phyloP scores from a whole-genome alignment of 2,888 invertebrate species.

The Zhuqinia jingwanae region DNA sequence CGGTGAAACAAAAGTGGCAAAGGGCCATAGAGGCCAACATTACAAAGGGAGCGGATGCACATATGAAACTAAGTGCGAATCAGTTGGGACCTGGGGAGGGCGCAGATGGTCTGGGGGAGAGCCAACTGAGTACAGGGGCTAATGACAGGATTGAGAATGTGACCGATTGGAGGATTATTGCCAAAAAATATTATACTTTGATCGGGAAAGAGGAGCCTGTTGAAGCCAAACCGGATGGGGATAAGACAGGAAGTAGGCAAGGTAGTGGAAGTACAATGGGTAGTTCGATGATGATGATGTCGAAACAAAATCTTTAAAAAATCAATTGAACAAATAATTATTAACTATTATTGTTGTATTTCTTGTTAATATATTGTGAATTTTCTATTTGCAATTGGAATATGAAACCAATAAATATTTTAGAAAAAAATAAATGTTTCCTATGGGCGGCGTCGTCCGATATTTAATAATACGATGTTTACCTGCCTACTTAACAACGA shows the following conservation, averaged over 20 bases:
- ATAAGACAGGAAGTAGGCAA: slow-evolving; percentile 3
- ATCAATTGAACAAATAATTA: no score
- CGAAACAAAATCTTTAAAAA: slow-evolving; percentile 14
- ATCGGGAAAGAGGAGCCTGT: slow-evolving; percentile 84
- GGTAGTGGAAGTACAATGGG: neutral
- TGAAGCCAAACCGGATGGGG: neutral
- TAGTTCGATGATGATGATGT: neutral
- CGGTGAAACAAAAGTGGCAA: slow-evolving; percentile 61
- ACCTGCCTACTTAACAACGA: no score
- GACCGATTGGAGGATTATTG: slow-evolving; percentile 94
- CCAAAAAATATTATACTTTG: slow-evolving; percentile 92
- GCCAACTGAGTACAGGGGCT: neutral
- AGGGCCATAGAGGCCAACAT: neutral
- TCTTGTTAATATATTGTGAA: no score
- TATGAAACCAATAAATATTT: no score
- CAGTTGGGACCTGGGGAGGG: neutral
- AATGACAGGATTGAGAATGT: slow-evolving; percentile 93
- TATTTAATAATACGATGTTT: no score
- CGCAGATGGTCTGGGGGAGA: neutral
- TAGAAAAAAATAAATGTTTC: no score
- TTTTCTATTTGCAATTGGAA: no score
- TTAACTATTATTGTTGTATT: no score
- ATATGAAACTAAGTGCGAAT: slow-evolving; percentile 6
- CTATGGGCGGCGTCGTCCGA: no score
- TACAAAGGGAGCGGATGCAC: neutral